Evolutionary conservation across 2,113 vertebrate genomes (phyloP), one percentile per base, ranked within the genome.

Genomic region (Chaenogobius annularis): DNA sequence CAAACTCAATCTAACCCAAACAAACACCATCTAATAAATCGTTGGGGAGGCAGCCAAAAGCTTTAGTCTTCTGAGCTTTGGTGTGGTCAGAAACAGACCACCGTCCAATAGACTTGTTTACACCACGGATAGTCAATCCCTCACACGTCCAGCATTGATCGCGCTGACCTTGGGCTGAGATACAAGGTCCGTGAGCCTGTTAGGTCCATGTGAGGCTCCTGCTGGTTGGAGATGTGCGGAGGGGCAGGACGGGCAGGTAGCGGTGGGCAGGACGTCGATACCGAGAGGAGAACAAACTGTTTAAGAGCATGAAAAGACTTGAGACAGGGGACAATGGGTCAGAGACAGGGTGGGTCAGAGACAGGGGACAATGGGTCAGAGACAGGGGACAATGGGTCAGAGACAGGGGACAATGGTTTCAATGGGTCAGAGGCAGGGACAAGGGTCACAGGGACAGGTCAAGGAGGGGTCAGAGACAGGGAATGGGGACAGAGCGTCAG

Each of bases 71-170:
- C 35, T 17, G 35, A 20, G 61, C 35, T 63, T 63, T 63, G 11
- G 17, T 63, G 35, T 19, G 61, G 61, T 63, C 61, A 43, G 61
- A 63, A 63, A 63, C 61, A 63, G 35, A 63, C 61, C 61, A 43
- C 17, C 1, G 35, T 13, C 26, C 1, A 26, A 31, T 61, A 26
- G 31, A 19, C 61, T 63, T 63, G 61, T 63, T 63, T 63, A 63
- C 61, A 40, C 61, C 35, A 1, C 10, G 15, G 61, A 35, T 9
- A 35, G 61, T 63, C 61, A 43, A 63, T 63, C 61, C 17, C 17
- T 43, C 35, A n/a, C 15, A n/a, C 61, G 35, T 63, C 61, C 61
- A 4, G 17, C 61, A 63, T 63, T 63, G 61, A 63, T 63, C 19
- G 61, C 31, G 7, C 17, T 40, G 61, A 63, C 61, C 61, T 63